A percentile compares a stretch with the other conserved stretches of the same genome.
Evolutionary conservation across 2,113 vertebrate species (phyloP).

Genomic region (Vanacampus margaritifer): DNA sequence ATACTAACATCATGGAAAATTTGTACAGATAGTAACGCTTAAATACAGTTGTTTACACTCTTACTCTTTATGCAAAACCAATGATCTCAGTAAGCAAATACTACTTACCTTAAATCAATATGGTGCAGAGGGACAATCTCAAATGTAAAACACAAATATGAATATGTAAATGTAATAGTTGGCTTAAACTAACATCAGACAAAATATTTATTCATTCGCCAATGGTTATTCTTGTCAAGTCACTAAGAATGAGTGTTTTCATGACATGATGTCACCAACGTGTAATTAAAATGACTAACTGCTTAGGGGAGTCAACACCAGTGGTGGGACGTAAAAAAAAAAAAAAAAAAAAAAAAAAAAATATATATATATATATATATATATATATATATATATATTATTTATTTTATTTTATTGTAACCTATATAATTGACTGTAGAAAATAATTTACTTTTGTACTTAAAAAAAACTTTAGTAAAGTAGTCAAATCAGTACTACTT

Average conservation of each 20-base stretch:
- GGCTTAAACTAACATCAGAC: background rate
- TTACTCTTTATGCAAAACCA: background rate
- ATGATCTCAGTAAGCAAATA: background rate
- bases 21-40: conserved; percentile 16
- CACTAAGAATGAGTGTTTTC: background rate
- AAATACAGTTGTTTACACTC: background rate
- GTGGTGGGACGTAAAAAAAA: background rate
- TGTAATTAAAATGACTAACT: background rate
- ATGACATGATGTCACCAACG: background rate
- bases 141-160: background rate
- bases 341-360: too few relatives aligned
- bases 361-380: too few relatives aligned
- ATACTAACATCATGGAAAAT: conserved; percentile 72
- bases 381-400: too few relatives aligned
- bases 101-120: background rate
- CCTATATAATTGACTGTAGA: too few relatives aligned
- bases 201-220: background rate
- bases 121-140: background rate
- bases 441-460: too few relatives aligned
- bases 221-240: background rate
- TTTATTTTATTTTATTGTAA: too few relatives aligned
- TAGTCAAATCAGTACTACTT: too few relatives aligned
- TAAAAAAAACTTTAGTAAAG: too few relatives aligned
- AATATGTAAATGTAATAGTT: background rate
- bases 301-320: background rate